A percentile compares a stretch with the other conserved stretches of the same genome.
These are phyloP conservation scores for Ectemnius lituratus DNA, from an alignment of 2,888 invertebrate species.

Conservation along the genomic window DNA sequence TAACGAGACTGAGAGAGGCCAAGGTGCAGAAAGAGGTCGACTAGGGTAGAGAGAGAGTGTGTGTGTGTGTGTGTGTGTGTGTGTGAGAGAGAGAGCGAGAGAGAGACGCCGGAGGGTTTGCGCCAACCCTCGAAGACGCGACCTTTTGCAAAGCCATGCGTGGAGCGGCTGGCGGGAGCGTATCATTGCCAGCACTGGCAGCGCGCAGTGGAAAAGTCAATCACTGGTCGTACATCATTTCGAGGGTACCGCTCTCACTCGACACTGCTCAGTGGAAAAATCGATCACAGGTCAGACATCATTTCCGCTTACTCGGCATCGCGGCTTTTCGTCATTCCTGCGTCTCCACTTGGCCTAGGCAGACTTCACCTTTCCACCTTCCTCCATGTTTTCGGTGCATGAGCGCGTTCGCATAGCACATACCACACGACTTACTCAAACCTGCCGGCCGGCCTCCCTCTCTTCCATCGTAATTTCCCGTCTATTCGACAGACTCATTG, in stretches of 20 bases:
- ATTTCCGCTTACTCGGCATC: neutral
- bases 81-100: neutral
- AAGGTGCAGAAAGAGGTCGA: no score
- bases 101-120: neutral
- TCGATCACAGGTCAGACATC: no score
- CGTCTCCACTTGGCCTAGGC: constrained; percentile 22
- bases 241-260: no score
- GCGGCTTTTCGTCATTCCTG: neutral
- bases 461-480: constrained; percentile 38
- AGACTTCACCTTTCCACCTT: constrained; percentile 56
- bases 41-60: neutral
- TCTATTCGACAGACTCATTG: constrained; percentile 19
- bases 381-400: constrained; percentile 66
- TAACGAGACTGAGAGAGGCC: constrained; percentile 20
- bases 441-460: constrained; percentile 28
- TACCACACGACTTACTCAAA: constrained; percentile 50
- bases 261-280: no score
- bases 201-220: no score
- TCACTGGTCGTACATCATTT: no score
- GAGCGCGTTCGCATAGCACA: constrained; percentile 55
- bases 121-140: no score
- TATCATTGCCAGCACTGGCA: no score
- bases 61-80: no score
- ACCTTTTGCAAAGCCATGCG: no score
- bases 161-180: no score